These are phyloP conservation scores for Sminthurinus aureus DNA, from an alignment of 2,888 invertebrate species.

Conservation along the genomic window DNA sequence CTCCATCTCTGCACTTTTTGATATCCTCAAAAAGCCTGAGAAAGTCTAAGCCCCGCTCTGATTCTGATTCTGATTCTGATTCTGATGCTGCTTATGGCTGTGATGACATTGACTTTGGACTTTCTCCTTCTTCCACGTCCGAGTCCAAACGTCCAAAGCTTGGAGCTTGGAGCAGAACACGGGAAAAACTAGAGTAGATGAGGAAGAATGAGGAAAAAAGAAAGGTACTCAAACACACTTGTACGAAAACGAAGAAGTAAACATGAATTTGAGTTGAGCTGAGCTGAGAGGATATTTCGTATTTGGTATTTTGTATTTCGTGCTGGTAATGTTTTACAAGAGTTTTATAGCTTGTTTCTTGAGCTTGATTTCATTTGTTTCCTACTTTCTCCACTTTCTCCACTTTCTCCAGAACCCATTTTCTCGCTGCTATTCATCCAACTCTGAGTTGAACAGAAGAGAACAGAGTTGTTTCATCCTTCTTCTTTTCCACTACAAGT, in stretches of 20 bases:
- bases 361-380: constrained; percentile 22
- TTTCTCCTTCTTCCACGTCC: neutral
- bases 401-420: neutral
- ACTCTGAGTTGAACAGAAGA: no score
- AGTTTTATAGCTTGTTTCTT: constrained; percentile 24
- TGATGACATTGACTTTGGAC: constrained; percentile 4
- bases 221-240: constrained; percentile 20
- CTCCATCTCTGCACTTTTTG: no score
- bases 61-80: no score
- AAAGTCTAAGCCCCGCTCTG: no score
- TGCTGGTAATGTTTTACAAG: constrained; percentile 21
- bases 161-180: neutral
- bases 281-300: neutral
- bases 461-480: no score
- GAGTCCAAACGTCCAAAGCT: neutral
- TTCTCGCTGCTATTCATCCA: no score
- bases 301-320: neutral
- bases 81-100: neutral
- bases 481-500: no score
- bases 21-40: no score
- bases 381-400: constrained; percentile 4
- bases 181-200: neutral
- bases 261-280: no score
- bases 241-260: no score
- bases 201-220: neutral